A percentile compares a stretch with the other conserved stretches of the same genome.
Evolutionary conservation across 2,113 vertebrate genomes (phyloP).

Genomic region (Catharus minimus): DNA sequence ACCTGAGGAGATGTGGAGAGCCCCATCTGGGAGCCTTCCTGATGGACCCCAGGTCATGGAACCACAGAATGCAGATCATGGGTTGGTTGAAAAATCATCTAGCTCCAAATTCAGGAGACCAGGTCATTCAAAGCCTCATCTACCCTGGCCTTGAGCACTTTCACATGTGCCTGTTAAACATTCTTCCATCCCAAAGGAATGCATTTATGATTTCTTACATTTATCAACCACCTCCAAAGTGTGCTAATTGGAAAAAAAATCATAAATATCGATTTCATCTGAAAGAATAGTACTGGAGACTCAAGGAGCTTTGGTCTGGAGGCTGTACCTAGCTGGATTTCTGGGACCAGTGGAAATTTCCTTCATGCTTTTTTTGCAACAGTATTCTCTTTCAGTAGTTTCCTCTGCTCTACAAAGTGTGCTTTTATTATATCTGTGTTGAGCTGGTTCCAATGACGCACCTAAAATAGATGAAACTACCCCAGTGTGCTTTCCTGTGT

Average conservation of each 20-base stretch:
- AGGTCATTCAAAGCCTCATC: not conserved
- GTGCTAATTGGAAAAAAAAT: not conserved
- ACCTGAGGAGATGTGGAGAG: accelerated
- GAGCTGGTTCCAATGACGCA: slow-evolving; percentile 1
- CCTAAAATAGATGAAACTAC: slow-evolving; percentile 59
- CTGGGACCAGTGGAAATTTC: slow-evolving; percentile 57
- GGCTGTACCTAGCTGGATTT: not conserved
- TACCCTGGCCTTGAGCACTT: not conserved
- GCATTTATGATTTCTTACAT: not conserved
- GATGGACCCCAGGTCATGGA: not conserved
- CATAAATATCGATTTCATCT: not conserved
- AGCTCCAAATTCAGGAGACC: not conserved
- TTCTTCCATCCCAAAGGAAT: not conserved
- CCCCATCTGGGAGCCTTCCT: accelerated
- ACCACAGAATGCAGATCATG: not conserved
- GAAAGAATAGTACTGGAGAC: not conserved
- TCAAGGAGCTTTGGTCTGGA: not conserved
- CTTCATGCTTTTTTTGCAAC: slow-evolving; percentile 3
- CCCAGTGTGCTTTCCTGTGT: slow-evolving; percentile 6
- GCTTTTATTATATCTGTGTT: slow-evolving; percentile 39
- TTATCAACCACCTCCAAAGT: not conserved
- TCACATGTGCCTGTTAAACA: not conserved
- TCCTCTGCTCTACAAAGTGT: slow-evolving; percentile 30
- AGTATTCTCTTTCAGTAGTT: slow-evolving; percentile 58
- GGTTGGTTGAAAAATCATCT: not conserved